phyloP scores from a whole-genome alignment of 2,888 invertebrate species.

The Pterostichus niger region DNA sequence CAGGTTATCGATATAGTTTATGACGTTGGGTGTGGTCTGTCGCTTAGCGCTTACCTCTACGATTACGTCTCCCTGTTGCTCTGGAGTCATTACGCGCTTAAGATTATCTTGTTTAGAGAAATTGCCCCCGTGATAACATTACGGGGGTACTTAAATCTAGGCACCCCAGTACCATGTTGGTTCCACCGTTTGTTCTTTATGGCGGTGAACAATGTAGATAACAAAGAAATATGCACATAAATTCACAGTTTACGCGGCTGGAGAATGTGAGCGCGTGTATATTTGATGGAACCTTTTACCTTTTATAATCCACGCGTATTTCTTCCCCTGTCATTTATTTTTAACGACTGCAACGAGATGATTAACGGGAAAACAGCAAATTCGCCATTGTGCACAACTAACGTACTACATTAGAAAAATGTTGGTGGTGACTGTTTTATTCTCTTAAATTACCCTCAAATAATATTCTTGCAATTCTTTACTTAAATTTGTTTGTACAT shows the following conservation, averaged over 20 bases:
- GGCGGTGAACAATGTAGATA: conserved; percentile 54
- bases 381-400: conserved; percentile 28
- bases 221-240: conserved; percentile 67
- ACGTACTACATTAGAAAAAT: conserved; percentile 15
- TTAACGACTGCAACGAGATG: conserved; percentile 11
- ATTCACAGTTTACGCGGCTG: conserved; percentile 63
- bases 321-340: conserved; percentile 37
- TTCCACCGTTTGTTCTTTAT: conserved; percentile 58
- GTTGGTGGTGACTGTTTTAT: conserved; percentile 19
- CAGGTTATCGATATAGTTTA: conserved; percentile 54
- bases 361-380: conserved; percentile 25
- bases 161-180: conserved; percentile 16
- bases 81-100: conserved; percentile 55
- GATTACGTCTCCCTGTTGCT: conserved; percentile 50
- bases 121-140: conserved; percentile 63
- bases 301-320: conserved; percentile 56
- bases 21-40: conserved; percentile 17
- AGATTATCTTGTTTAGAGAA: conserved; percentile 64
- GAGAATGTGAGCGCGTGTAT: conserved; percentile 51
- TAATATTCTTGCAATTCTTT: not conserved
- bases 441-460: not conserved
- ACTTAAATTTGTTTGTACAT: not conserved
- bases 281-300: conserved; percentile 56
- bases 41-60: not conserved
- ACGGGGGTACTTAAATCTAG: conserved; percentile 58